These are phyloP conservation scores for Diabrotica balteata DNA, from an alignment of 2,888 invertebrate species.

Conservation along the genomic window DNA sequence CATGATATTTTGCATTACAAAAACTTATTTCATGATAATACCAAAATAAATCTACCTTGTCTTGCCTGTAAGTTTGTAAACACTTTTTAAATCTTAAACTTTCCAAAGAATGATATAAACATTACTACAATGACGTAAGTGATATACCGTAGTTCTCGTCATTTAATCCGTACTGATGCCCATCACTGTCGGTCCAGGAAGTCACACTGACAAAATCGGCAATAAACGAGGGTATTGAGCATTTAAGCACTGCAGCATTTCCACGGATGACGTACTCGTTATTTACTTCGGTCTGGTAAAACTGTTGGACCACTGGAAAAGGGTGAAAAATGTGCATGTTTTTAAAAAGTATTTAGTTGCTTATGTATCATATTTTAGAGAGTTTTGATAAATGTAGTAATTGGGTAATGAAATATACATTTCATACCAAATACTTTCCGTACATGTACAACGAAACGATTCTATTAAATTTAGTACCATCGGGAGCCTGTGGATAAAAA, in stretches of 20 bases:
- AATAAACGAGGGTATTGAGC: slow-evolving; percentile 89
- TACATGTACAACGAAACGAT: no score
- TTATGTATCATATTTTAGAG: no score
- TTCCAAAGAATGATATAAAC: no score
- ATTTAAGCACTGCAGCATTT: slow-evolving; percentile 86
- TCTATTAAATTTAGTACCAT: slow-evolving; percentile 47
- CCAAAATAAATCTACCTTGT: no score
- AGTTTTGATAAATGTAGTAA: no score
- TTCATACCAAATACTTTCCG: no score
- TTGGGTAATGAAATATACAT: no score
- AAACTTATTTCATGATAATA: no score
- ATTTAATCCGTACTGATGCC: slow-evolving; percentile 73
- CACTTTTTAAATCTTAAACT: no score
- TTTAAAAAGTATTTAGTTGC: not conserved
- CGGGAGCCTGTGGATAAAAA: slow-evolving; percentile 67
- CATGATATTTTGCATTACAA: no score
- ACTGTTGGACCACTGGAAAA: slow-evolving; percentile 84
- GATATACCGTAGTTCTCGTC: slow-evolving; percentile 66
- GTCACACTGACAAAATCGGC: slow-evolving; percentile 90
- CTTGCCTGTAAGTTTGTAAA: no score
- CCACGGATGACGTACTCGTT: slow-evolving; percentile 91
- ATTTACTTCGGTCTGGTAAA: slow-evolving; percentile 90
- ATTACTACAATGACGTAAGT: no score
- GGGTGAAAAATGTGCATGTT: not conserved
- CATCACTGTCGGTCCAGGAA: slow-evolving; percentile 84